Conservation (phyloP, 2,797 vertebrate genomes). For the Sebastes steindachneri region DNA sequence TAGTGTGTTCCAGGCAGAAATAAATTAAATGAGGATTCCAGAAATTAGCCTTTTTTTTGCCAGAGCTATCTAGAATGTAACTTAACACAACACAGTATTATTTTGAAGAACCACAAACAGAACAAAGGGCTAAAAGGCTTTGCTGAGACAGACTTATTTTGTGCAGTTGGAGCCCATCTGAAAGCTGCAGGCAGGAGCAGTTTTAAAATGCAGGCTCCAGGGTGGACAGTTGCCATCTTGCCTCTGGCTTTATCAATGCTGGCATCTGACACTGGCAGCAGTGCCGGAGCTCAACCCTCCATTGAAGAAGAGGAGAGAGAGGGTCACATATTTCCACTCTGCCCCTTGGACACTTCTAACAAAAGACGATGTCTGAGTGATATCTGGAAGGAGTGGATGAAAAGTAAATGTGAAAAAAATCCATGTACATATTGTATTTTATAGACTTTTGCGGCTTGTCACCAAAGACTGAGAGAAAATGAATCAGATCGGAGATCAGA, state of each 20-base stretch:
- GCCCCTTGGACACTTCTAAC: conserved; percentile 56
- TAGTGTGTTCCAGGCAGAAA: background rate
- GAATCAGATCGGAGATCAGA: background rate
- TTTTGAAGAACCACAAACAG: background rate
- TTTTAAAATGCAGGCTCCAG: conserved; percentile 75
- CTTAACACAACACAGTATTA: background rate
- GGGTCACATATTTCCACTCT: conserved; percentile 58
- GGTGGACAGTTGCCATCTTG: conserved; percentile 77
- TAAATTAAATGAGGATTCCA: background rate
- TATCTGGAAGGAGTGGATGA: background rate
- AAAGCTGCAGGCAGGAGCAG: conserved; percentile 64
- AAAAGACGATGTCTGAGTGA: conserved; percentile 49
- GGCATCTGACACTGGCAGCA: conserved; percentile 70
- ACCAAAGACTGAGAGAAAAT: background rate
- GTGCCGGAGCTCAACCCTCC: conserved; percentile 50
- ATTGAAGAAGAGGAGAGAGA: conserved; percentile 45
- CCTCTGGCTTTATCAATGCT: conserved; percentile 71
- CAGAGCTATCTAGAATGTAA: background rate
- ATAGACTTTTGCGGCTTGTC: background rate
- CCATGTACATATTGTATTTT: background rate
- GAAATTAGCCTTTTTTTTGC: background rate
- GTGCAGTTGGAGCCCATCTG: conserved; percentile 56
- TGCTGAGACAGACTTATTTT: conserved; percentile 9
- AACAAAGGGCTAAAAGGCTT: background rate
- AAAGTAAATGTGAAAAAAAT: conserved; percentile 5